Evolutionary conservation across 2,888 invertebrate genomes (phyloP), one percentile per base, ranked within the genome.

Genomic region (Drosophila paracracens): DNA sequence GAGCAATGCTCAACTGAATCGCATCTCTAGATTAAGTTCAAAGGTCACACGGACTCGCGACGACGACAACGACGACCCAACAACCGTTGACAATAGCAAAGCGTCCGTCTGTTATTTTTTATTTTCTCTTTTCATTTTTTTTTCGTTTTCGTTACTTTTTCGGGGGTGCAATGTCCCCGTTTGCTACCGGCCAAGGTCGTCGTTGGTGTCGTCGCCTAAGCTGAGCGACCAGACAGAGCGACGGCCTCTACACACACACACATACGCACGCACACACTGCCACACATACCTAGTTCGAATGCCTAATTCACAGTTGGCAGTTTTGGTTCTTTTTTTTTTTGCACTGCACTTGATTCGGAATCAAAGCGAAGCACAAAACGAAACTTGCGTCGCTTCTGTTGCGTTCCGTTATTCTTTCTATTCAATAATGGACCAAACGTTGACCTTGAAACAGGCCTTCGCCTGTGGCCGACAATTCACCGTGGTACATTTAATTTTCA

Each of bases 361-460:
- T 60, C 64, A 27, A 59, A 67, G 46, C 43, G 35, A 35, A 63
- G 53, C 46, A 56, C 29, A 50, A 62, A 54, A 53, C 51, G 27
- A 59, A 51, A 65, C n/a, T 51, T 56, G 64, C 38, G 27, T 43
- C 25, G 70, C 35, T 59, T n/a, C 33, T 61, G 27, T 64, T 51
- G 40, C 52, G 51, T 54, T 63, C 33, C 38, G 29, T 46, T 33
- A 18, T 58, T 18, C 25, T 33, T 36, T 48, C 27, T 52, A 29
- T 43, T 48, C 46, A 52, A 65, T 69, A 70, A 57, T 72, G 60
- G 40, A 66, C 48, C 68, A 79, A 64, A 62, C 62, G 43, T 83
- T 89, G 89, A 83, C 84, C 89, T 87, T 85, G 89, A 70, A 74
- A 60, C 43, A 52, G 75, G 76, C 79, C 52, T 69, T 74, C 68